Conservation (phyloP, 2,797 vertebrate species). For the Paedocypris micromegethes region DNA sequence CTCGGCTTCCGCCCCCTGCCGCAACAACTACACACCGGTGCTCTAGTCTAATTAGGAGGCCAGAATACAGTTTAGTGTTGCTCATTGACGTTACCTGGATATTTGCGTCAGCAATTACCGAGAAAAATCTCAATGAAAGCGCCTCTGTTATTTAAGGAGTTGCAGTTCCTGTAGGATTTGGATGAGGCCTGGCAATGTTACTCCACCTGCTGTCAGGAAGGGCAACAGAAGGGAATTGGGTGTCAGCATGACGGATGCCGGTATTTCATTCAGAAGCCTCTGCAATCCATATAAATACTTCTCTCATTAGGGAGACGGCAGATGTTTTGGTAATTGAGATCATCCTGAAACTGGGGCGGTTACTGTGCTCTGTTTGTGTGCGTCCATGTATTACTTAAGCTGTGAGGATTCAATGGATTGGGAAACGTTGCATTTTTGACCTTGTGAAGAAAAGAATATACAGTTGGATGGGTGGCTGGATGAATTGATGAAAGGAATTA, state of each 20-base stretch:
- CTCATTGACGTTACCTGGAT: too few species aligned
- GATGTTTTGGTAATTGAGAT: slow-evolving; percentile 53
- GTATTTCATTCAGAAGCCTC: slow-evolving; percentile 39
- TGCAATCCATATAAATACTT: slow-evolving; percentile 42
- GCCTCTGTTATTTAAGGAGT: slow-evolving; percentile 2
- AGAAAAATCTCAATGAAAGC: neutral
- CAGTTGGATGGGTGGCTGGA: too few species aligned
- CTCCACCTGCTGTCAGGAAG: slow-evolving; percentile 30
- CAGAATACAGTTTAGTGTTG: slow-evolving; percentile 55
- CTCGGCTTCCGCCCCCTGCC: slow-evolving; percentile 46
- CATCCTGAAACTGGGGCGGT: slow-evolving; percentile 42
- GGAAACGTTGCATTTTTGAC: too few species aligned
- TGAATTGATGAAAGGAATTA: too few species aligned
- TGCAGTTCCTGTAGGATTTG: slow-evolving; percentile 14
- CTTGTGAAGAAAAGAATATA: too few species aligned
- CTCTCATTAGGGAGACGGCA: slow-evolving; percentile 38
- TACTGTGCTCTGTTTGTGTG: slow-evolving; percentile 34
- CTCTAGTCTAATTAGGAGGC: slow-evolving; percentile 52
- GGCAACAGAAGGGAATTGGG: slow-evolving; percentile 30
- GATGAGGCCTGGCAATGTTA: slow-evolving; percentile 19
- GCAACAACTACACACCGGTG: slow-evolving; percentile 66
- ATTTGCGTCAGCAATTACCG: slow-evolving; percentile 2
- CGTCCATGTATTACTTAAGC: slow-evolving; percentile 42
- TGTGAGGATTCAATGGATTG: too few species aligned
- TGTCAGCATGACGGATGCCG: slow-evolving; percentile 37